Conservation (phyloP, 2,113 vertebrate species). For the Carettochelys insculpta region DNA sequence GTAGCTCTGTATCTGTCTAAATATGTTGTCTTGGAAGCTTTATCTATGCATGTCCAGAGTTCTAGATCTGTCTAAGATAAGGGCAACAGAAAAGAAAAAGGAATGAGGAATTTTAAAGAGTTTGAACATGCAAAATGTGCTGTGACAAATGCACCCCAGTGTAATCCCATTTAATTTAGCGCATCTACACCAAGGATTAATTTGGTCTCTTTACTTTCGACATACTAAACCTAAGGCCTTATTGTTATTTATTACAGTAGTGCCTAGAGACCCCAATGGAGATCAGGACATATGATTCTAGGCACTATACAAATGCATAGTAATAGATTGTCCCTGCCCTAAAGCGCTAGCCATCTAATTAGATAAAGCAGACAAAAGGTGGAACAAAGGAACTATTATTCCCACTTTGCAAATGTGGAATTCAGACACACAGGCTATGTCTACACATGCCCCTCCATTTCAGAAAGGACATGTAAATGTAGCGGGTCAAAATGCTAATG, state of each 20-base stretch:
- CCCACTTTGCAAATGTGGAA: background rate
- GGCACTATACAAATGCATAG: background rate
- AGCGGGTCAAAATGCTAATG: no score
- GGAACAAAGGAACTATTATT: constrained; percentile 3
- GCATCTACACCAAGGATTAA: background rate
- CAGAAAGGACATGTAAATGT: no score
- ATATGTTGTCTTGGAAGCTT: constrained; percentile 53
- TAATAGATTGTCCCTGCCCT: background rate
- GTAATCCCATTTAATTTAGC: background rate
- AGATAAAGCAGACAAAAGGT: background rate
- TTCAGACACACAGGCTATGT: background rate
- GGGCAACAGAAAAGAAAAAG: constrained; percentile 14
- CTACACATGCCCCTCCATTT: no score
- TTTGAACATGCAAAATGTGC: constrained; percentile 38
- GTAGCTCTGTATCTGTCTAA: constrained; percentile 71
- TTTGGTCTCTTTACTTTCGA: background rate
- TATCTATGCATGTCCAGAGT: constrained; percentile 67
- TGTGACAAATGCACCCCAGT: background rate
- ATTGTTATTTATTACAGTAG: background rate
- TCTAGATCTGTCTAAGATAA: constrained; percentile 67
- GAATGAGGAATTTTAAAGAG: background rate
- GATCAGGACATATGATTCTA: background rate
- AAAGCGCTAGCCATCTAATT: background rate
- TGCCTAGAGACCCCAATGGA: background rate
- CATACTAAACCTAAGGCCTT: background rate